Percentiles rank a stretch among this genome's conserved stretches.
These are phyloP conservation scores for Meloe dianella DNA, from an alignment of 2,888 invertebrate species.

Conservation along the genomic window DNA sequence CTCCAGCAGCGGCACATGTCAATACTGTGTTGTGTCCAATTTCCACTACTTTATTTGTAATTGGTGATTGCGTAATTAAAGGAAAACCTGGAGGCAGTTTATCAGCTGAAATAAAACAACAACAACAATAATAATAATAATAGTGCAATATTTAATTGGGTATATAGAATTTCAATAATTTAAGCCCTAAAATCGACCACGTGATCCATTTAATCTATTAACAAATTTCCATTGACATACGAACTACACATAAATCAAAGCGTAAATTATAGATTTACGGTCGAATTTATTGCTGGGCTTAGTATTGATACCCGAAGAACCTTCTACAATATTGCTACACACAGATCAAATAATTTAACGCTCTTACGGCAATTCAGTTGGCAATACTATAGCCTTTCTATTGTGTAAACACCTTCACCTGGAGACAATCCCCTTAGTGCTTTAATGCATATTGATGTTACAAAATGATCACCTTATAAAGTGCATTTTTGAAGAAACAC, in stretches of 20 bases:
- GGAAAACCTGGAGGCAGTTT: conserved; percentile 94
- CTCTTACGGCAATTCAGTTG: conserved; percentile 26
- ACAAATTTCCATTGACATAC: conserved; percentile 47
- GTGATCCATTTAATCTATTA: conserved; percentile 49
- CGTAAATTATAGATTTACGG: conserved; percentile 52
- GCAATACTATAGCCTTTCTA: neutral
- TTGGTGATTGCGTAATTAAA: conserved; percentile 83
- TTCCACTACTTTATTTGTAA: conserved; percentile 94
- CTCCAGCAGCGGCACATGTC: conserved; percentile 87
- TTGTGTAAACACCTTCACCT: neutral
- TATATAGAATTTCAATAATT: conserved; percentile 17
- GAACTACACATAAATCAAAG: conserved; percentile 48
- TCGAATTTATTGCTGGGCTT: conserved; percentile 50
- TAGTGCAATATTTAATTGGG: conserved; percentile 17
- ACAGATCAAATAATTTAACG: conserved; percentile 35
- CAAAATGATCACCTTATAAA: neutral
- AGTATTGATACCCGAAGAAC: conserved; percentile 42
- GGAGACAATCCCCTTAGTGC: neutral
- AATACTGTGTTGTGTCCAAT: conserved; percentile 91
- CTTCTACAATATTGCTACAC: conserved; percentile 42
- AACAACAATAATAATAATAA: too few relatives aligned
- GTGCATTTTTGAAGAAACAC: too few relatives aligned
- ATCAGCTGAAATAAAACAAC: conserved; percentile 67
- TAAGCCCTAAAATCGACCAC: conserved; percentile 33
- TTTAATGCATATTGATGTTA: neutral